These are phyloP conservation scores for Tapirus indicus DNA, from an alignment of 2,797 vertebrate genomes.

Conservation along the genomic window DNA sequence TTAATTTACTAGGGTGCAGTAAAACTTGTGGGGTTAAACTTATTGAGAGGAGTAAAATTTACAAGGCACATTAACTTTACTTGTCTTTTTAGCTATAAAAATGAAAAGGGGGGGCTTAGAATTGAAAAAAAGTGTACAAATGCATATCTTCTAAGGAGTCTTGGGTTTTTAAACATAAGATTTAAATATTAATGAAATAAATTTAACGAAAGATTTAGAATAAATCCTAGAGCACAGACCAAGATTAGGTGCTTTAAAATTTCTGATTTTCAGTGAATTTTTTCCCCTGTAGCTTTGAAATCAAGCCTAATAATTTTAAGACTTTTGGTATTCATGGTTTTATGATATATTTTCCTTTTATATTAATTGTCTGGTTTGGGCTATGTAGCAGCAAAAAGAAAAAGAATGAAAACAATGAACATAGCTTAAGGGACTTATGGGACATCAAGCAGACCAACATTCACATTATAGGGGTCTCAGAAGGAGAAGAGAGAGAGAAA, in stretches of 20 bases:
- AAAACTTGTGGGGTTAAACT: slow-evolving; percentile 38
- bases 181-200: slow-evolving; percentile 18
- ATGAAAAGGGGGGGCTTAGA: background rate
- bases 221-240: background rate
- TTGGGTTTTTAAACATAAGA: slow-evolving; percentile 36
- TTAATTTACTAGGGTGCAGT: background rate
- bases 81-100: slow-evolving; percentile 33
- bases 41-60: slow-evolving; percentile 7
- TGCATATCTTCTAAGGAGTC: background rate
- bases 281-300: background rate
- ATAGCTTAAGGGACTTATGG: no score
- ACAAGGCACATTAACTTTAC: background rate
- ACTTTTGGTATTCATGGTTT: background rate
- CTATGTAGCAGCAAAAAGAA: background rate
- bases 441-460: no score
- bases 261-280: slow-evolving; percentile 27
- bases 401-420: no score
- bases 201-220: background rate
- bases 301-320: slow-evolving; percentile 13
- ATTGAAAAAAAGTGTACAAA: background rate
- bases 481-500: no score
- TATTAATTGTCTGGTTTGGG: background rate
- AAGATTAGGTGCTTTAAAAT: slow-evolving; percentile 52
- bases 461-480: no score
- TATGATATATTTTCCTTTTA: background rate